Evolutionary conservation across 2,113 vertebrate species (phyloP).

Genomic region (Rhabdomys dilectus): DNA sequence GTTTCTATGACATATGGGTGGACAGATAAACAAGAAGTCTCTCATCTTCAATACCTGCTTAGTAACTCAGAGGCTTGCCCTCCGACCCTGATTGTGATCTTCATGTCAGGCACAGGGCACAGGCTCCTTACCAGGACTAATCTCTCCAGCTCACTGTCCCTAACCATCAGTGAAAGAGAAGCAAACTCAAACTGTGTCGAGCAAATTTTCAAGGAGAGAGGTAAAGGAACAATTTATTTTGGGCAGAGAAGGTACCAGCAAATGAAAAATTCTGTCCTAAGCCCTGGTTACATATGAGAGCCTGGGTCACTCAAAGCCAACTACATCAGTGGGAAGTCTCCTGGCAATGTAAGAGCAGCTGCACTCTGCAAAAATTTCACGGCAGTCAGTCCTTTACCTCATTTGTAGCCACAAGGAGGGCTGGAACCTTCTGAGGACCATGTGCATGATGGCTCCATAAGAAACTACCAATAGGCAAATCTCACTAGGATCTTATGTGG

Average conservation of each 20-base stretch:
- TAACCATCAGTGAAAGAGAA: background rate
- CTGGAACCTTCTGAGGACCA: background rate
- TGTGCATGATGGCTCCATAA: background rate
- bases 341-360: background rate
- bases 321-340: background rate
- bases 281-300: background rate
- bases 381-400: background rate
- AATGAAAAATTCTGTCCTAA: background rate
- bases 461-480: background rate
- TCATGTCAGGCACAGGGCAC: background rate
- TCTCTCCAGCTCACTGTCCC: background rate
- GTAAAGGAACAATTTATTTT: background rate
- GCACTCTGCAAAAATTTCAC: background rate
- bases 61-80: background rate
- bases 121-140: too few species aligned
- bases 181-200: background rate
- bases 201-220: background rate
- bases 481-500: background rate
- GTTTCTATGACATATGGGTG: background rate
- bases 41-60: background rate
- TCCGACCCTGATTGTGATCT: background rate
- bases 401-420: background rate
- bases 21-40: background rate
- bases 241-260: background rate
- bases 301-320: background rate